These are phyloP conservation scores for Smithornis capensis DNA, from an alignment of 2,113 vertebrate genomes.

Conservation along the genomic window DNA sequence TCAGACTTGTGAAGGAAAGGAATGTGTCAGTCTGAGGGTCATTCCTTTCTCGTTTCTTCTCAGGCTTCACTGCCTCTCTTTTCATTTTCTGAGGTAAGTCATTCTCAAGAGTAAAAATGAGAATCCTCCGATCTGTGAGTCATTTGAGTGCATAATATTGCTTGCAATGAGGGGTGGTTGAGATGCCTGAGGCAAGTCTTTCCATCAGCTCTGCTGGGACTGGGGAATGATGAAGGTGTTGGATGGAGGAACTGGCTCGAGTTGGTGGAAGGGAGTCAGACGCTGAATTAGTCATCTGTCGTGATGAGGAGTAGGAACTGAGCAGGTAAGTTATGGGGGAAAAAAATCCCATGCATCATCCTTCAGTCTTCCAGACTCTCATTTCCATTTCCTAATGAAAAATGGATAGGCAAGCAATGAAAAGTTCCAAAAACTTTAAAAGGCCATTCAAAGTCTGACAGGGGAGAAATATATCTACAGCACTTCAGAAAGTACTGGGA, in stretches of 20 bases:
- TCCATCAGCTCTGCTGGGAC: not conserved
- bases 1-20: not conserved
- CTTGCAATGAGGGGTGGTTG: not conserved
- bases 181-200: not conserved
- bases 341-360: not conserved
- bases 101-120: not conserved
- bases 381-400: constrained; percentile 14
- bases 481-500: not conserved
- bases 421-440: constrained; percentile 36
- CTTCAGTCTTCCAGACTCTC: not conserved
- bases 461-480: not conserved
- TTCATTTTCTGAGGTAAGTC: not conserved
- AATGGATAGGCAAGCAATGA: not conserved
- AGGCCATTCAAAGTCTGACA: not conserved
- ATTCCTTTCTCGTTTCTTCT: not conserved
- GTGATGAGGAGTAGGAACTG: not conserved
- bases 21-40: not conserved
- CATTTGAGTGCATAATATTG: not conserved
- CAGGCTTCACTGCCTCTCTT: not conserved
- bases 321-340: not conserved
- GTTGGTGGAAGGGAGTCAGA: not conserved
- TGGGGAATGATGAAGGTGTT: not conserved
- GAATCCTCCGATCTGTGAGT: not conserved
- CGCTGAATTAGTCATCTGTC: not conserved
- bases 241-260: not conserved